Percentiles rank a stretch among this genome's conserved stretches.
phyloP scores from a whole-genome alignment of 2,113 vertebrate genomes.

The Aix galericulata region DNA sequence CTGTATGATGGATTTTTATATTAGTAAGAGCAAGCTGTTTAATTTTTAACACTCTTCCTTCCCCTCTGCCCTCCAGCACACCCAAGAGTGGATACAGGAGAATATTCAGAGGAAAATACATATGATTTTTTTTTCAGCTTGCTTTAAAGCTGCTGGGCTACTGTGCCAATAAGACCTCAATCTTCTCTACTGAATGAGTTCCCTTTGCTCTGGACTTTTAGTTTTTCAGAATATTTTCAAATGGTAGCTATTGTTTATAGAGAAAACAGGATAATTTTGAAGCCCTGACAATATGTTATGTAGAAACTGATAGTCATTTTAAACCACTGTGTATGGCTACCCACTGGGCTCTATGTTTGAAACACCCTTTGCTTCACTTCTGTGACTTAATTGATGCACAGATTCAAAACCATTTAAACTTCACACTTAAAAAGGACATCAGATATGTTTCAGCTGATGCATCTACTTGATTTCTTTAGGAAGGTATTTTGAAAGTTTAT shows the following conservation, averaged over 20 bases:
- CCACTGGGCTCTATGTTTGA: not conserved
- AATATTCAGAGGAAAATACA: not conserved
- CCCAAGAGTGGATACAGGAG: not conserved
- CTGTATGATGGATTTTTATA: not conserved
- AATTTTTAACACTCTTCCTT: slow-evolving; percentile 21
- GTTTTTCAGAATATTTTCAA: not conserved
- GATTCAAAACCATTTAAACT: not conserved
- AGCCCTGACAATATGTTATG: not conserved
- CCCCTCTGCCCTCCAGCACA: not conserved
- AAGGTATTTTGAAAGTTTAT: not conserved
- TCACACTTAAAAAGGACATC: not conserved
- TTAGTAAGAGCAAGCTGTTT: not conserved
- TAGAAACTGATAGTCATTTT: not conserved
- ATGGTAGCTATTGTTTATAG: not conserved
- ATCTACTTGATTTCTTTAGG: not conserved
- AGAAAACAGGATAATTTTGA: not conserved
- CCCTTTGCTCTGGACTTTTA: not conserved
- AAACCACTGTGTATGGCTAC: not conserved
- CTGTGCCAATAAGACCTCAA: not conserved
- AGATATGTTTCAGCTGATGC: not conserved
- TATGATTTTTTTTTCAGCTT: not conserved
- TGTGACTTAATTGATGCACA: not conserved
- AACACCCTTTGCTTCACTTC: not conserved
- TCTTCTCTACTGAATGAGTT: not conserved
- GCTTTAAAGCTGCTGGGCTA: not conserved